A percentile compares a stretch with the other conserved stretches of the same genome.
Evolutionary conservation across 1,140 invertebrate species (phyloP).

Genomic region (Zelostemma sp.): DNA sequence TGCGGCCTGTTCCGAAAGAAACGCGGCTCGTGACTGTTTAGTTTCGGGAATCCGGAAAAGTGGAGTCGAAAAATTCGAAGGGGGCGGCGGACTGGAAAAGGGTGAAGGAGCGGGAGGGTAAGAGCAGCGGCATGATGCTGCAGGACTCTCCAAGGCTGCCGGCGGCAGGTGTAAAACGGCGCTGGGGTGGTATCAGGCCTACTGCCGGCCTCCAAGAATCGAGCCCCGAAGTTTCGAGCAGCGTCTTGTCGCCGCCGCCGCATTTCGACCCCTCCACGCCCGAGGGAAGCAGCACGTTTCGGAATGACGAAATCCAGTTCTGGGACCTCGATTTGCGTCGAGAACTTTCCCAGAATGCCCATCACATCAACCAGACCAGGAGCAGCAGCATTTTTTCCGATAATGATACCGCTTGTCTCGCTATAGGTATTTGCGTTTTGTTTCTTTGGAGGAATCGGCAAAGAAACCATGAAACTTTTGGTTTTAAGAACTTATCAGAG

Average conservation of each 20-base stretch:
- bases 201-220: slow-evolving; percentile 69
- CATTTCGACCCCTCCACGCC: slow-evolving; percentile 75
- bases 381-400: slow-evolving; percentile 35
- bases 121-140: slow-evolving; percentile 54
- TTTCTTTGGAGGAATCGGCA: too few relatives aligned
- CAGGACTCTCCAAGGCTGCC: slow-evolving; percentile 64
- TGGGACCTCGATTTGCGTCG: slow-evolving; percentile 77
- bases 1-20: too few relatives aligned
- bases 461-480: too few relatives aligned
- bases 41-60: too few relatives aligned
- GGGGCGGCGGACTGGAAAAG: neutral
- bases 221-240: slow-evolving; percentile 67
- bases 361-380: slow-evolving; percentile 32
- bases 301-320: slow-evolving; percentile 83
- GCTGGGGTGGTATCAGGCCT: slow-evolving; percentile 61
- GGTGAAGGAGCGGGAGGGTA: slow-evolving; percentile 14
- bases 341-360: slow-evolving; percentile 32
- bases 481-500: too few relatives aligned
- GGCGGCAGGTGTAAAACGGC: slow-evolving; percentile 58
- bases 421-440: too few relatives aligned
- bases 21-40: too few relatives aligned
- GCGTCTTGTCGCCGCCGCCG: slow-evolving; percentile 58
- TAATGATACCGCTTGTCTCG: slow-evolving; percentile 45
- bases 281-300: slow-evolving; percentile 72
- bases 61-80: slow-evolving; percentile 34